Evolutionary conservation across 2,888 invertebrate genomes (phyloP).

Genomic region (Stomorhina lunata): DNA sequence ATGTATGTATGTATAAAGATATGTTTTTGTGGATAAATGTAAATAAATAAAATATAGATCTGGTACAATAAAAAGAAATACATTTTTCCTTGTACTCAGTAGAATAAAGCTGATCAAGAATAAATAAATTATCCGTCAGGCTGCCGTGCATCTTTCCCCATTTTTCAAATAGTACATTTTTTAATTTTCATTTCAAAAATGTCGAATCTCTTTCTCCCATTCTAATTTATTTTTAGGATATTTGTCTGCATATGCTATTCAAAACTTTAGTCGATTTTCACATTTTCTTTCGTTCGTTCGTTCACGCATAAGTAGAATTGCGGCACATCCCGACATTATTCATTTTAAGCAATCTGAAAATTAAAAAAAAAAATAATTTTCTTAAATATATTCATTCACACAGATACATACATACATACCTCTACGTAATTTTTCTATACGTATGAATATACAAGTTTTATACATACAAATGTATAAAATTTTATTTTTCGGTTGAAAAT

Average conservation of each 20-base stretch:
- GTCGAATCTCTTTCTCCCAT: slow-evolving; percentile 72
- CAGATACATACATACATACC: slow-evolving; percentile 12
- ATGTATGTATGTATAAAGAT: background rate
- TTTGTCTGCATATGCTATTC: slow-evolving; percentile 64
- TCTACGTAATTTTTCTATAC: background rate
- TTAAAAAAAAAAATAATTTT: background rate
- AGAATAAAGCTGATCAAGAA: background rate
- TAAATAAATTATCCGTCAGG: background rate
- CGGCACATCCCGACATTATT: slow-evolving; percentile 53
- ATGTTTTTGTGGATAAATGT: too few relatives aligned
- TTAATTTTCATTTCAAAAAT: slow-evolving; percentile 61
- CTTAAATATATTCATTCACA: too few relatives aligned
- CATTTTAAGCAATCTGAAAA: slow-evolving; percentile 49
- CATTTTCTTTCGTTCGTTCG: slow-evolving; percentile 69
- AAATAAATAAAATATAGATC: background rate
- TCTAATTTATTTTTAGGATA: slow-evolving; percentile 75
- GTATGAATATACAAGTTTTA: background rate
- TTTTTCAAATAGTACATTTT: slow-evolving; percentile 47
- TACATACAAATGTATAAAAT: background rate
- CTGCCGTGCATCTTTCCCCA: slow-evolving; percentile 51
- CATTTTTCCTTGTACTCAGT: background rate
- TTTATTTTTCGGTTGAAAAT: slow-evolving; percentile 6
- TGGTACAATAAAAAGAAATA: background rate
- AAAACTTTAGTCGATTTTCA: slow-evolving; percentile 70
- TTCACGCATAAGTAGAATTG: slow-evolving; percentile 70